These are phyloP conservation scores for Myotis davidii DNA, from an alignment of 2,113 vertebrate genomes.

Conservation along the genomic window DNA sequence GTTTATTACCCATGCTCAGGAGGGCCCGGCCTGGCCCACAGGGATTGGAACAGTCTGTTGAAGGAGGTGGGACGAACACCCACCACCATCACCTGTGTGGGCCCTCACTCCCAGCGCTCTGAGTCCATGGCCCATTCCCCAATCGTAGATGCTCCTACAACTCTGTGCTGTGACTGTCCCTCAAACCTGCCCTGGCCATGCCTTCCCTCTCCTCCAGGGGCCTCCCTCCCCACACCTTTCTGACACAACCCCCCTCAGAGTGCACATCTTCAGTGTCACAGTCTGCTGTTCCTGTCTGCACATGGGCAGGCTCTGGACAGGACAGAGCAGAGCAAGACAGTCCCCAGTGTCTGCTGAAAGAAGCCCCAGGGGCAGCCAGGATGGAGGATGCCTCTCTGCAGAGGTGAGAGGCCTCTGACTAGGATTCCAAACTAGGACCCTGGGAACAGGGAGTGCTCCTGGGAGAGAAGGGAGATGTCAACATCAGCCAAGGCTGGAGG, in stretches of 20 bases:
- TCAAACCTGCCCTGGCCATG: not conserved
- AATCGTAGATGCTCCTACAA: not conserved
- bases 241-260: not conserved
- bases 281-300: not conserved
- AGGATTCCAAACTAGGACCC: not conserved
- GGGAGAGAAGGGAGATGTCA: not conserved
- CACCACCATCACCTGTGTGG: not conserved
- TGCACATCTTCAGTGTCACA: not conserved
- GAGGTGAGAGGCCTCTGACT: not conserved
- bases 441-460: not conserved
- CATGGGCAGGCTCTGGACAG: not conserved
- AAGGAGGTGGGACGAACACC: not conserved
- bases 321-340: not conserved
- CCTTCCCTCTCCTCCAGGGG: not conserved
- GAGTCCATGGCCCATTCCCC: too few species aligned
- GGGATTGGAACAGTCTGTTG: not conserved
- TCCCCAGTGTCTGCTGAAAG: not conserved
- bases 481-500: not conserved
- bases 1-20: not conserved
- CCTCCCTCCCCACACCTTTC: not conserved
- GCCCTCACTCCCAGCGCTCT: not conserved
- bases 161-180: not conserved
- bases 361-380: not conserved
- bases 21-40: not conserved
- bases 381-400: not conserved